These are phyloP conservation scores for Delphinapterus leucas DNA, from an alignment of 2,113 vertebrate genomes.

Conservation along the genomic window DNA sequence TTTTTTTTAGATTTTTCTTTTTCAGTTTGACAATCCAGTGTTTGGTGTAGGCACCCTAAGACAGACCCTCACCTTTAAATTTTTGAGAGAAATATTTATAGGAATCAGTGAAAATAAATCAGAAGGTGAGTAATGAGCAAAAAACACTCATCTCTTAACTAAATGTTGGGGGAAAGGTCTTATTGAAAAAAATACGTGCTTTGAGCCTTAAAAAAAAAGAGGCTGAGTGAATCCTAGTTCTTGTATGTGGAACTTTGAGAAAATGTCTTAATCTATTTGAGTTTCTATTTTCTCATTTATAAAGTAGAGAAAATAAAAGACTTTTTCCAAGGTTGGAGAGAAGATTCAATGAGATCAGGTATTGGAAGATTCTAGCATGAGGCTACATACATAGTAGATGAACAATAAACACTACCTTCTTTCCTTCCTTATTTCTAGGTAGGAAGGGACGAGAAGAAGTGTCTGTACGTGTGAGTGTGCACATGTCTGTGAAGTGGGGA, in stretches of 20 bases:
- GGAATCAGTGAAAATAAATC: slow-evolving; percentile 31
- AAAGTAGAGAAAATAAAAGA: not conserved
- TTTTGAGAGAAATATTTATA: slow-evolving; percentile 12
- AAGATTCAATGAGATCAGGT: not conserved
- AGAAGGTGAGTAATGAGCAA: slow-evolving; percentile 6
- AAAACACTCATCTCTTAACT: not conserved
- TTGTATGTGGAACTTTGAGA: not conserved
- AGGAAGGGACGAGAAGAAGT: not conserved
- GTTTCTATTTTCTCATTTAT: not conserved
- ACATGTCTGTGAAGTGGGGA: not conserved
- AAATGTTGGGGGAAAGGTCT: not conserved
- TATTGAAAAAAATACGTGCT: not conserved
- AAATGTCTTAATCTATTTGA: not conserved
- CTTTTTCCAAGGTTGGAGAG: not conserved
- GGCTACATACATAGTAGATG: not conserved
- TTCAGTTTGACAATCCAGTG: not conserved
- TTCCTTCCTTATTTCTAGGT: not conserved
- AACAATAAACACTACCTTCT: not conserved
- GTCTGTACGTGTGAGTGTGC: not conserved
- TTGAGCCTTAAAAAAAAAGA: not conserved
- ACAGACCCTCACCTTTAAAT: not conserved
- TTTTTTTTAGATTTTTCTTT: slow-evolving; percentile 11
- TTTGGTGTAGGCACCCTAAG: not conserved
- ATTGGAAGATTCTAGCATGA: not conserved
- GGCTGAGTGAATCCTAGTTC: not conserved